Evolutionary conservation across 2,113 vertebrate genomes (phyloP).

Genomic region (Polypterus senegalus): DNA sequence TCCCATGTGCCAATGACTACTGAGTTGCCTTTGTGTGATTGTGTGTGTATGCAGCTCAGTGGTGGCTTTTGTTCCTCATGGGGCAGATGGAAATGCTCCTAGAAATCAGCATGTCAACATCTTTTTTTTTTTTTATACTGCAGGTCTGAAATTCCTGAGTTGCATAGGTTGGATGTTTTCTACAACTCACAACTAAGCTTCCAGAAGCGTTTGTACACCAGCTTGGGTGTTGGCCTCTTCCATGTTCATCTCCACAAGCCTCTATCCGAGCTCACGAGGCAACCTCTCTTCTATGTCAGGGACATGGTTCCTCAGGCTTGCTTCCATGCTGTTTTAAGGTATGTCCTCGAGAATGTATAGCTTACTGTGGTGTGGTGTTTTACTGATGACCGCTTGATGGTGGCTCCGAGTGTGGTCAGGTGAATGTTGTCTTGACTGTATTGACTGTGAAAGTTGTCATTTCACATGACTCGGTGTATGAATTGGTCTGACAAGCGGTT

Average conservation of each 20-base stretch:
- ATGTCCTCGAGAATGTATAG: not conserved
- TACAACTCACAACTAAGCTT: conserved; percentile 60
- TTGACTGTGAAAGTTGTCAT: no score
- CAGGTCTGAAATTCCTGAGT: conserved; percentile 33
- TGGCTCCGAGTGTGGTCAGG: not conserved
- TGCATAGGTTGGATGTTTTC: conserved; percentile 37
- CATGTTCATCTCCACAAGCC: conserved; percentile 45
- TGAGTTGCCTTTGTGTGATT: no score
- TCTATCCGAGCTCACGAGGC: conserved; percentile 34
- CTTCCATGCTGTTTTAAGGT: conserved; percentile 64
- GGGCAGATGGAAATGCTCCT: not conserved
- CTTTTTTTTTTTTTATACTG: conserved; percentile 19
- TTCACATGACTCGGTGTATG: no score
- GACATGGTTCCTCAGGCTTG: conserved; percentile 30
- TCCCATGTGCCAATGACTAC: no score
- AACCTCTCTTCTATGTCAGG: conserved; percentile 45
- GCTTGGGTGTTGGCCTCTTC: conserved; percentile 45
- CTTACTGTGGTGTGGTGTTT: not conserved
- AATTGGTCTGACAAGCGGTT: no score
- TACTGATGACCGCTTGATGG: not conserved
- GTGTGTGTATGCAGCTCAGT: no score
- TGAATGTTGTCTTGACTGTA: not conserved
- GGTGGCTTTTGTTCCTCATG: no score
- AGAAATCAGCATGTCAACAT: not conserved
- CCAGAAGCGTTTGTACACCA: conserved; percentile 47